A percentile compares a stretch with the other conserved stretches of the same genome.
Evolutionary conservation across 2,888 invertebrate genomes (phyloP).

Genomic region (Melinaea menophilus): DNA sequence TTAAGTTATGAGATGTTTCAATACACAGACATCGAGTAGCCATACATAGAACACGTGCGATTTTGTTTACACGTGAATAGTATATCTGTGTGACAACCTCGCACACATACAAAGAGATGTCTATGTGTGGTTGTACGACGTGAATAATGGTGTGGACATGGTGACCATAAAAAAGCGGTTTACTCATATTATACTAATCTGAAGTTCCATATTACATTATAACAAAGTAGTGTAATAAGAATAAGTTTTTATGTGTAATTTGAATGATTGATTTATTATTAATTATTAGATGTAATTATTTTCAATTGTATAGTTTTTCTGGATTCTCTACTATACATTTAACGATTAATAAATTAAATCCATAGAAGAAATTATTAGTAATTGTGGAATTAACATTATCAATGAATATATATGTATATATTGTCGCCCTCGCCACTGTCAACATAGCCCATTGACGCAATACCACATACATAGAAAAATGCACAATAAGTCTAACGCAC

Average conservation of each 20-base stretch:
- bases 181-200: conserved; percentile 7
- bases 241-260: too few species aligned
- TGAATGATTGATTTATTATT: too few species aligned
- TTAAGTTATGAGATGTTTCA: too few species aligned
- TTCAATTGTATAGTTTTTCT: too few species aligned
- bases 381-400: too few species aligned
- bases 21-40: not conserved
- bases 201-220: too few species aligned
- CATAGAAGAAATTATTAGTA: too few species aligned
- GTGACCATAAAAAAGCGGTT: conserved; percentile 14
- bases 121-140: conserved; percentile 37
- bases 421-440: not conserved
- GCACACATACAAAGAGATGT: conserved; percentile 21
- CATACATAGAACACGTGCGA: conserved; percentile 9
- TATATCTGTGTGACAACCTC: conserved; percentile 20
- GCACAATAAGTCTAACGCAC: conserved; percentile 33
- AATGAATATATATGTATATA: too few species aligned
- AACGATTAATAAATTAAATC: too few species aligned
- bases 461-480: conserved; percentile 28
- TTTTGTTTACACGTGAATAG: conserved; percentile 8
- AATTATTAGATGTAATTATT: too few species aligned
- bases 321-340: too few species aligned
- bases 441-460: conserved; percentile 3
- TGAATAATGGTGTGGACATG: conserved; percentile 15
- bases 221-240: too few species aligned